Conservation (phyloP, 2,113 vertebrate genomes). For the Puffinus mauretanicus region DNA sequence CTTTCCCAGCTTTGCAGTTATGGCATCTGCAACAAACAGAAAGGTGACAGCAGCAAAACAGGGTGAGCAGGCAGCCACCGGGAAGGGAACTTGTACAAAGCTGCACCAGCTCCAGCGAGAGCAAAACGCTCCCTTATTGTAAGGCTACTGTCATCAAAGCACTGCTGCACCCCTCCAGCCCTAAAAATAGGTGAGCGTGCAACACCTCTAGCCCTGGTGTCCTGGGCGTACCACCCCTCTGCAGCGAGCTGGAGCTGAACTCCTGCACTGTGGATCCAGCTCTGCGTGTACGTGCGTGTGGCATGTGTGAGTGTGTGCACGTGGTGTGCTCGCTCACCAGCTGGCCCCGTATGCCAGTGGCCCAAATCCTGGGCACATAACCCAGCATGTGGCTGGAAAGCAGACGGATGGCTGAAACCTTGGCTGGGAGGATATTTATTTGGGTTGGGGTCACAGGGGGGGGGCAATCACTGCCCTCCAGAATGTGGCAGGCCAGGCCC, state of each 20-base stretch:
- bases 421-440: not conserved
- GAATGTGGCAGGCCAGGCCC: no score
- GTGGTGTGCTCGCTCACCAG: no score
- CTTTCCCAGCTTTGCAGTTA: not conserved
- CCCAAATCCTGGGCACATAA: not conserved
- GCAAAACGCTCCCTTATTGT: not conserved
- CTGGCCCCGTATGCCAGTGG: no score
- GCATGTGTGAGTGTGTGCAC: fast-evolving
- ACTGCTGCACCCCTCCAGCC: not conserved
- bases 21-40: not conserved
- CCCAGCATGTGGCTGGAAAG: not conserved
- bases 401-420: not conserved
- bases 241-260: not conserved
- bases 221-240: not conserved
- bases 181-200: not conserved
- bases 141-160: not conserved
- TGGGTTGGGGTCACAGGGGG: not conserved
- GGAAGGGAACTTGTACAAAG: not conserved
- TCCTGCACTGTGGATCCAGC: not conserved
- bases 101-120: fast-evolving
- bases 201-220: not conserved
- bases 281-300: fast-evolving
- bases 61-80: not conserved
- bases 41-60: not conserved
- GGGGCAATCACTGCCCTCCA: not conserved